Conservation (phyloP, 2,797 vertebrate genomes). For the Craterocephalus amniculus region DNA sequence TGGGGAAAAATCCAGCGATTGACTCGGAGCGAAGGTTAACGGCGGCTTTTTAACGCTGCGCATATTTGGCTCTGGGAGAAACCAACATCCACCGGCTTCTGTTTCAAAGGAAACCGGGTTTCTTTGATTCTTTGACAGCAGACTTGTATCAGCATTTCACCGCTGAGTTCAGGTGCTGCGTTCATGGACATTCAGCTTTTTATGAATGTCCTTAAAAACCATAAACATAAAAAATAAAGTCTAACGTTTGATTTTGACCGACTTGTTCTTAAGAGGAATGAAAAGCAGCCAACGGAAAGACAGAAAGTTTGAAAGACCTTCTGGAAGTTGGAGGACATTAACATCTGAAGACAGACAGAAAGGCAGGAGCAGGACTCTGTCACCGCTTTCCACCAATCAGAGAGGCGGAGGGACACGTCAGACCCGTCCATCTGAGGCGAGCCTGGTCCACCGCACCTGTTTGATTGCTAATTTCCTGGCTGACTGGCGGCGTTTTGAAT, state of each 20-base stretch:
- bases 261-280: too few relatives aligned
- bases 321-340: too few relatives aligned
- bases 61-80: not conserved
- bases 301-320: too few relatives aligned
- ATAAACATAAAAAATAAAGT: too few relatives aligned
- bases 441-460: constrained; percentile 19
- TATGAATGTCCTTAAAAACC: not conserved
- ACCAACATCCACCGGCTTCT: not conserved
- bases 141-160: not conserved
- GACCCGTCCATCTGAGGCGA: constrained; percentile 31
- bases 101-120: constrained; percentile 19
- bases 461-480: constrained; percentile 42
- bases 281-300: not conserved
- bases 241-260: too few relatives aligned
- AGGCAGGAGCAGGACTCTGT: too few relatives aligned
- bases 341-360: not conserved
- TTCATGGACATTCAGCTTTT: constrained; percentile 12
- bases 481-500: constrained; percentile 54
- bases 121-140: constrained; percentile 13
- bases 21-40: constrained; percentile 25
- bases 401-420: too few relatives aligned
- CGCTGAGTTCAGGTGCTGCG: constrained; percentile 10
- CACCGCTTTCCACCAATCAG: too few relatives aligned
- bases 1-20: constrained; percentile 16
- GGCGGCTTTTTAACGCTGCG: constrained; percentile 13